Base-by-base conservation (phyloP, 2,113 vertebrate genomes). In the Tragelaphus imberbis region DNA sequence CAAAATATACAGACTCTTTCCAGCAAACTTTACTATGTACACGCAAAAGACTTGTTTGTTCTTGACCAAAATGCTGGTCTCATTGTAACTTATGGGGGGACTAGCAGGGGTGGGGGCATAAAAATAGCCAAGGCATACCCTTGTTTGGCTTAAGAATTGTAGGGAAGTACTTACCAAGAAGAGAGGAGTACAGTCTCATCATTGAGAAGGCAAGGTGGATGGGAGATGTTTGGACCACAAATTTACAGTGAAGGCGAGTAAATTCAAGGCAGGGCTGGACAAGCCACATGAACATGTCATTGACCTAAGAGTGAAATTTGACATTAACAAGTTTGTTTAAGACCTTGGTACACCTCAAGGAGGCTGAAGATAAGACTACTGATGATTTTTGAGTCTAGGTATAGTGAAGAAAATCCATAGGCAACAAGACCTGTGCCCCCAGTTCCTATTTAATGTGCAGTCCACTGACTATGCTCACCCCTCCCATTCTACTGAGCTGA, bases 241-340 rank as follows among this genome's bases (percentile, higher is more conserved):
- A 99, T 95, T 98, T 99, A 98, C 99, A 99, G 0, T 99, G 97
- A 44, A 97, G 97, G 23, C 98, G 97, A 98, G 99, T 96, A 88
- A 99, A 99, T 15, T 99, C 99, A 98, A 99, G 98, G 95, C 99
- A 99, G 13, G 99, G 99, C 90, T 99, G 98, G 36, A 99, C 96
- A 0, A 99, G 98, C 99, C 99, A 99, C 97, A 99, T 98, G 97
- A 99, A 99, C 98, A 99, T 97, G 96, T 99, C 99, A 89, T 98
- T 90, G 79, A 99, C 97, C 99, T 99, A 95, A 94, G 97, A 98
- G 88, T 28, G 6, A 95, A 53, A 94, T 65, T n/a, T 75, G 65
- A 16, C 7, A 27, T 90, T 86, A 91, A 11, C 11, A 47, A 65
- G 71, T 86, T 40, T 21, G 59, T 49, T 4, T 17, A n/a, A n/a